phyloP scores from a whole-genome alignment of 1,140 invertebrate species.

The Trichomalopsis sarcophagae region DNA sequence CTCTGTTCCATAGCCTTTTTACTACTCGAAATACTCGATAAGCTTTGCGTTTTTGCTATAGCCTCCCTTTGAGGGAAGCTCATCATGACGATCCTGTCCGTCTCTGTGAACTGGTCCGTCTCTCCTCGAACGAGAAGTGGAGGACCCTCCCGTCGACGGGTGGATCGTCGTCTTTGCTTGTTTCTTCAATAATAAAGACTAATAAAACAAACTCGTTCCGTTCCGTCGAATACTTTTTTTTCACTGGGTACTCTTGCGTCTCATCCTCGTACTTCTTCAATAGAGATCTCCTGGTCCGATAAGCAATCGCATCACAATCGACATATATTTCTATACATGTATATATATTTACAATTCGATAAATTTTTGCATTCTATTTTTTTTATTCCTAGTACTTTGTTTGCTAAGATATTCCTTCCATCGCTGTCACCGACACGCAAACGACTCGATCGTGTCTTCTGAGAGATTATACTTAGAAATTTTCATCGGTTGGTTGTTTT shows the following conservation, averaged over 20 bases:
- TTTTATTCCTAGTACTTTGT: conserved; percentile 1
- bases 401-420: conserved; percentile 33
- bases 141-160: conserved; percentile 28
- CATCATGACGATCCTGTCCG: neutral
- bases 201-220: too few relatives aligned
- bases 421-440: conserved; percentile 46
- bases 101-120: neutral
- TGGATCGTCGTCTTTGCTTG: neutral
- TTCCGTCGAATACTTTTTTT: conserved; percentile 19
- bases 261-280: neutral
- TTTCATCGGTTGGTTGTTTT: conserved; percentile 38
- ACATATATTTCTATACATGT: conserved; percentile 42
- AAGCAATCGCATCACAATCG: conserved; percentile 34
- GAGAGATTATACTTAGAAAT: conserved; percentile 26
- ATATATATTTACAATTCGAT: conserved; percentile 56
- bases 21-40: neutral
- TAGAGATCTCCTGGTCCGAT: conserved; percentile 22
- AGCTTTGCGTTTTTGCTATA: neutral
- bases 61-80: neutral
- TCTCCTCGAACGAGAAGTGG: conserved; percentile 29
- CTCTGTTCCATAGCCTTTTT: neutral
- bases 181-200: neutral
- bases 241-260: conserved; percentile 16
- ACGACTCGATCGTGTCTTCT: conserved; percentile 37
- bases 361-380: conserved; percentile 36